Evolutionary conservation across 2,797 vertebrate genomes (phyloP), one percentile per base, ranked within the genome.

Genomic region (Amazona ochrocephala): DNA sequence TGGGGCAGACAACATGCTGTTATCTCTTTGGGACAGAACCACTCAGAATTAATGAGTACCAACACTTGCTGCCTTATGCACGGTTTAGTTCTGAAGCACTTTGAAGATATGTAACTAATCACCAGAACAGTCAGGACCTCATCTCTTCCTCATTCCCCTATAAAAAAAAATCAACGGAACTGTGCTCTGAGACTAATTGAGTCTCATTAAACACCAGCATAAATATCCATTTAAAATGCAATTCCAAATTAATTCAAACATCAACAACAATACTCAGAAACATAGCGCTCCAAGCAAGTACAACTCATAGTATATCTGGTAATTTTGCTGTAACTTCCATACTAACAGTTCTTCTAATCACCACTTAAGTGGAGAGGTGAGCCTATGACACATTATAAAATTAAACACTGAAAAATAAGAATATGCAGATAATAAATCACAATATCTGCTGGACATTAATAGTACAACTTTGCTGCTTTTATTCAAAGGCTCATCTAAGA

Each of bases 221-320:
- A 92, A 91, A 92, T 82, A 92, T 51, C 84, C 72, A 61, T 77
- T 94, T 84, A 60, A 89, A 95, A 95, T 67, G 67, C 51, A 93
- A 79, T 73, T 93, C 70, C 80, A 93, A 93, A 93, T 74, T 76
- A 82, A 86, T 74, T 77, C 88, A 77, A 82, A 16, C 51, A 76
- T 32, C 84, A 87, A 9, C 26, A 93, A 77, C 45, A 89, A 79
- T 50, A 66, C 41, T 26, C 10, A 2, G 20, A 76, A 20, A 82
- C 22, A 53, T 23, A 45, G 45, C 7, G 48, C 62, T 85, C 73
- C 54, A 30, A 90, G 58, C 34, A 86, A 77, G n/a, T 47, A 73
- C 18, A 37, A 37, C 10, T 53, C 18, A 51, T 3, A n/a, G 44
- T 34, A 4, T 14, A 68, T 27, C 73, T 86, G n/a, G 42, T 90